Base-by-base conservation (phyloP, 30 jellyfish, hydroid and myxozoan genomes). In the Aurelia aurita region DNA sequence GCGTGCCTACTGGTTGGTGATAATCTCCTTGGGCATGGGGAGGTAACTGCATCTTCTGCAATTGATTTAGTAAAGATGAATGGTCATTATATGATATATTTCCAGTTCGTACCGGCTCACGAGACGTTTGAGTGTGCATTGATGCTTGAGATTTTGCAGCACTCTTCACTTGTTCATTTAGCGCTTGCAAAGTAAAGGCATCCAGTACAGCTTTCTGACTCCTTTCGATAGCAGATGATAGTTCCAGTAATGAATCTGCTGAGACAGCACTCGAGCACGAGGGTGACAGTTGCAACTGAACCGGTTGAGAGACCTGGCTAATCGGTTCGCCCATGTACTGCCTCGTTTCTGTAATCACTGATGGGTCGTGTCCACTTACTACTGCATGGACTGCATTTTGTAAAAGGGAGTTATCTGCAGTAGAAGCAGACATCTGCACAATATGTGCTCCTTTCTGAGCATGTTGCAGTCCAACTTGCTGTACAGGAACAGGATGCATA, bases 141-240 rank as follows among this genome's bases (percentile, higher is more conserved):
- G 88, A 58, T 22, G 75, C 63, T 23, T 74, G 86, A 29, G 72
- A 34, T 35, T 60, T 77, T 16, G 31, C 76, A 77, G 57, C 79
- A 46, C 59, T 66, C 43, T 75, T 73, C 16, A 61, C 55, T 12
- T 77, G 80, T 20, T 60, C 58, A 43, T 63, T 59, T 18, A 77
- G 59, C 79, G 44, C 23, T 34, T 77, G 88, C 78, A 77, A 16
- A 18, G 88, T 25, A 32, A 77, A 10, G 29, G 88, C 9, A 43
- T 77, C 88, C n/a, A 61, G 21, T 13, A 39, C 88, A 5, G 88
- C 53, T 25, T 22, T n/a, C 54, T 43, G 69, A 28, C 26, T 19
- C 45, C 58, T 67, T 11, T 34, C 86, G 9, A 61, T 6, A 15
- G 79, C 69, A 18, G 88, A 29, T 35, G 71, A 15, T 5, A 25